Percentiles rank a stretch among this genome's conserved stretches.
Conservation (phyloP, 1,140 invertebrate species). For the Lamellibrachia luymesi region DNA sequence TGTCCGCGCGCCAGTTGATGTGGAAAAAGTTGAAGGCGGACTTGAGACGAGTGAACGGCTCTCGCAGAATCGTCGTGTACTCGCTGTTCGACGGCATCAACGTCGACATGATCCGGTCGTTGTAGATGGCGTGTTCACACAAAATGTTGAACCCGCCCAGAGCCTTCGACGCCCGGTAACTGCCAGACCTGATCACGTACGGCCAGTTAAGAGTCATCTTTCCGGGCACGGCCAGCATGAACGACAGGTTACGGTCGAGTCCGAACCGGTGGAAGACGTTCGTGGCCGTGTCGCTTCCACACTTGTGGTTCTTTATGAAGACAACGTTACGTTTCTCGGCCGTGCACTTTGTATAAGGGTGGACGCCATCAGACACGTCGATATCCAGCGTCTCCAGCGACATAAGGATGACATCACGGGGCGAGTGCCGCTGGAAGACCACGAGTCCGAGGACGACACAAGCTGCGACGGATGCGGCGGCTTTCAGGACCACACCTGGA, state of each 20-base stretch:
- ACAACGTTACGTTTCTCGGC: slow-evolving; percentile 6
- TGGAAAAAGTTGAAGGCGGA: slow-evolving; percentile 26
- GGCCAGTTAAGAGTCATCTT: slow-evolving; percentile 44
- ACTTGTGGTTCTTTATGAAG: slow-evolving; percentile 25
- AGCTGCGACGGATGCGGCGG: too few relatives aligned
- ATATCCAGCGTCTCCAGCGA: too few relatives aligned
- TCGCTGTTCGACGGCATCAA: slow-evolving; percentile 26
- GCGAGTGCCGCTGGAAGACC: too few relatives aligned
- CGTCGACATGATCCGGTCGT: background rate
- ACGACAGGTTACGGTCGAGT: slow-evolving; percentile 12
- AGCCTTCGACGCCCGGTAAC: slow-evolving; percentile 6
- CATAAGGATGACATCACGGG: too few relatives aligned
- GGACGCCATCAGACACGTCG: too few relatives aligned
- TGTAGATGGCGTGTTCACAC: slow-evolving; percentile 26
- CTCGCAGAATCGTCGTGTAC: slow-evolving; percentile 27
- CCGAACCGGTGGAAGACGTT: slow-evolving; percentile 21
- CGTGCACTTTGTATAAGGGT: too few relatives aligned
- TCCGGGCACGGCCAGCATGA: slow-evolving; percentile 20
- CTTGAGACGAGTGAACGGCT: slow-evolving; percentile 31
- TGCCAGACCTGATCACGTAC: slow-evolving; percentile 32
- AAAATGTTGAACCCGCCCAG: slow-evolving; percentile 22
- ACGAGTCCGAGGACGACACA: too few relatives aligned
- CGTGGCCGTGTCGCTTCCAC: slow-evolving; percentile 17
- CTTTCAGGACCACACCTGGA: too few relatives aligned
- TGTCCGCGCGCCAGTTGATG: background rate